Percentiles rank a stretch among this genome's conserved stretches.
Conservation (phyloP, 1,140 invertebrate genomes). For the Neotoxoptera formosana region DNA sequence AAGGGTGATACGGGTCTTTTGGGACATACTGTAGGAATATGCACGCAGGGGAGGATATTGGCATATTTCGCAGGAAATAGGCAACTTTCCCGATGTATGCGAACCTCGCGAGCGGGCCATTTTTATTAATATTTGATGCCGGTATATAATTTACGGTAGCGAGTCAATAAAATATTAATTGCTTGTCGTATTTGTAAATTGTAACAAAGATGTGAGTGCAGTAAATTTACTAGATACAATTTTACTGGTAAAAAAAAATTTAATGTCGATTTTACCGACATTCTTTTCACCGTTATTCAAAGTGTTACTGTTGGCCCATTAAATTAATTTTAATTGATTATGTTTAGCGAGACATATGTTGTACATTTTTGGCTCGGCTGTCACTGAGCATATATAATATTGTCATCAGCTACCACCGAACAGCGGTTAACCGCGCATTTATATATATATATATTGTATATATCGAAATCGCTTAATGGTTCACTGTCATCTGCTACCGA, state of each 20-base stretch:
- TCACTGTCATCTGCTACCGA: neutral
- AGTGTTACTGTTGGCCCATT: neutral
- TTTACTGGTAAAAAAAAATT: no score
- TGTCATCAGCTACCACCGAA: neutral
- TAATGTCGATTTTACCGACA: neutral
- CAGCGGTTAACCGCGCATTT: neutral
- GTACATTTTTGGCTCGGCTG: neutral
- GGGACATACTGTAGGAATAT: neutral
- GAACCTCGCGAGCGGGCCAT: no score
- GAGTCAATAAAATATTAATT: no score
- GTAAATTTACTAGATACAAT: no score
- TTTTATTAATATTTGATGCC: no score
- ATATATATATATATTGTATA: no score
- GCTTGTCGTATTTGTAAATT: no score
- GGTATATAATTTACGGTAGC: no score
- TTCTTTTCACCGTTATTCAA: neutral
- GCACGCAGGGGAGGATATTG: neutral
- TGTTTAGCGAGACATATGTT: neutral
- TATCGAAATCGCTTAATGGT: neutral
- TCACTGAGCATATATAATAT: neutral
- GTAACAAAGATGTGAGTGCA: no score
- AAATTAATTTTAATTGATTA: neutral
- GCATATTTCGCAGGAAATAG: neutral
- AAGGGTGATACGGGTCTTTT: no score
- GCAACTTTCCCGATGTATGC: neutral